Conservation (phyloP, 1,140 invertebrate species). For the Bilobella aurantiaca region DNA sequence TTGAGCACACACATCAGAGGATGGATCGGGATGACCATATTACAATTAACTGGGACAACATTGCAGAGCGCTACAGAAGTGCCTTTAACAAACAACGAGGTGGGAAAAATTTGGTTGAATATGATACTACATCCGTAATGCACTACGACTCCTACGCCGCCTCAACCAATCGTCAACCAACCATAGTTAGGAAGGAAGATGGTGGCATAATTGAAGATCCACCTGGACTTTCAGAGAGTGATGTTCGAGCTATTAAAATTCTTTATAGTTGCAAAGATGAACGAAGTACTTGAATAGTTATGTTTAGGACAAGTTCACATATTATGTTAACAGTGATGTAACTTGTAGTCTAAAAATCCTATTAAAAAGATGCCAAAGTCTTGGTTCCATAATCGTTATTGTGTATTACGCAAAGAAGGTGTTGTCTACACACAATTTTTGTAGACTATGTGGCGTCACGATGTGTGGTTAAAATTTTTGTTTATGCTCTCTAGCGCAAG, state of each 20-base stretch:
- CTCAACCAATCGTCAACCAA: background rate
- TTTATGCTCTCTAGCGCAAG: no score
- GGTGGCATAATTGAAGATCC: background rate
- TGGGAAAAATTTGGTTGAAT: background rate
- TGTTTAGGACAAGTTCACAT: no score
- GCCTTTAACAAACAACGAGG: background rate
- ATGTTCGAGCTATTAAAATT: background rate
- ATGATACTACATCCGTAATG: background rate
- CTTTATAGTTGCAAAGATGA: background rate
- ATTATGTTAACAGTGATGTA: no score
- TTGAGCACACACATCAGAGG: slow-evolving; percentile 42
- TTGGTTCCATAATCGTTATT: no score
- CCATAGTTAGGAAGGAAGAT: background rate
- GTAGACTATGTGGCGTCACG: no score
- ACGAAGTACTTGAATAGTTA: no score
- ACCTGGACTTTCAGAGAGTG: background rate
- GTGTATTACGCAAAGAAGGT: no score
- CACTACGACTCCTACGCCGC: background rate
- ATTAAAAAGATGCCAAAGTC: no score
- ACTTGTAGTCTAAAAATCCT: no score
- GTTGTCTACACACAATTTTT: no score
- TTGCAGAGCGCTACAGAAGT: background rate
- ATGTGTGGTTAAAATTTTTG: no score
- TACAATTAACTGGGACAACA: slow-evolving; percentile 38
- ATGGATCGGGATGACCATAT: slow-evolving; percentile 42